These are phyloP conservation scores for Sakesphorus luctuosus DNA, from an alignment of 2,113 vertebrate species.

Conservation along the genomic window DNA sequence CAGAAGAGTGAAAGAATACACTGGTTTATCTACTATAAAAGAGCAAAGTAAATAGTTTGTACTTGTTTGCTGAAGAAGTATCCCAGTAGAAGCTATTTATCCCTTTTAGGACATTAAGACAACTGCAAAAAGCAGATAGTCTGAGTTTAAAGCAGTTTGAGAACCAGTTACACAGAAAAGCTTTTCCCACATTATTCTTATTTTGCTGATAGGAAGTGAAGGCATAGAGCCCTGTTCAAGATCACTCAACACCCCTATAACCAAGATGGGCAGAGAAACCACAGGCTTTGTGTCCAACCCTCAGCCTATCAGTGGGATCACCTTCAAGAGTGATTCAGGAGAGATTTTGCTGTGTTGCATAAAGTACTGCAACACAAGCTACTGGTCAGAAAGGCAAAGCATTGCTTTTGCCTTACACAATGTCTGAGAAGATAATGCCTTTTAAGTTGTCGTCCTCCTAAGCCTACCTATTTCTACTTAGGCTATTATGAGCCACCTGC, in stretches of 20 bases:
- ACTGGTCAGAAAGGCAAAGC: not conserved
- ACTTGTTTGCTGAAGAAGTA: not conserved
- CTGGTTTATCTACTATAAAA: not conserved
- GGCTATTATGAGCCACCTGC: not conserved
- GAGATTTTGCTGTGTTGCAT: not conserved
- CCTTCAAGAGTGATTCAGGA: not conserved
- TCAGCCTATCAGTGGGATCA: not conserved
- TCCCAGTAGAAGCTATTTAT: not conserved
- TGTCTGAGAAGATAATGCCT: not conserved
- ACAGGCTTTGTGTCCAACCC: not conserved
- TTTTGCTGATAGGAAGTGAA: not conserved
- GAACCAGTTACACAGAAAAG: constrained; percentile 16
- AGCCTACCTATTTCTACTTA: not conserved
- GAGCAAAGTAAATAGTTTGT: not conserved
- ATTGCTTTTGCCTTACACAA: not conserved
- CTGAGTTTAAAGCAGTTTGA: not conserved
- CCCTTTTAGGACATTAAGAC: not conserved
- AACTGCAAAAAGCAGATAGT: not conserved
- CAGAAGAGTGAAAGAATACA: not conserved
- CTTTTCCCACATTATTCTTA: constrained; percentile 37
- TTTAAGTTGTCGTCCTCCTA: not conserved
- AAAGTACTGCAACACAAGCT: not conserved
- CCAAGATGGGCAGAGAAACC: constrained; percentile 6
- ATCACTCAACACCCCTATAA: not conserved
- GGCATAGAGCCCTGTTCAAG: not conserved